Percentiles rank a stretch among this genome's conserved stretches.
These are phyloP conservation scores for Archilochus colubris DNA, from an alignment of 2,113 vertebrate species.

Conservation along the genomic window DNA sequence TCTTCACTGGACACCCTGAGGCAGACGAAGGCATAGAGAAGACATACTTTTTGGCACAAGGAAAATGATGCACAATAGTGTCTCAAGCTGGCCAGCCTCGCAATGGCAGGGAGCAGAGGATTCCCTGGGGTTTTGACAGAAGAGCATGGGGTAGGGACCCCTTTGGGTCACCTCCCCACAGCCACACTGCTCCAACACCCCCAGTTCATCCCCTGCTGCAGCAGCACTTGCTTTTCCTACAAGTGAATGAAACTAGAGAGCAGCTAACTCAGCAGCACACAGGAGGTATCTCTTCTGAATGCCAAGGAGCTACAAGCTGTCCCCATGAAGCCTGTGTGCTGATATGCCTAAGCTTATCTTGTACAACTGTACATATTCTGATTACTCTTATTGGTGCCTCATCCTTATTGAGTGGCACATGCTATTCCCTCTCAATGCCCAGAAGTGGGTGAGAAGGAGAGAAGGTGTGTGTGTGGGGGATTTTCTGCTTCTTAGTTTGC, in stretches of 20 bases:
- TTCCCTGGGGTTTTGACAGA: neutral
- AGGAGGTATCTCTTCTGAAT: neutral
- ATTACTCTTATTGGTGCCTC: neutral
- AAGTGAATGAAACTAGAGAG: neutral
- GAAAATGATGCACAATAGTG: neutral
- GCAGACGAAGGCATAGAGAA: neutral
- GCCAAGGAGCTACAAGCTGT: neutral
- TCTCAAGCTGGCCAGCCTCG: neutral
- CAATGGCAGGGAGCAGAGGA: rapidly evolving
- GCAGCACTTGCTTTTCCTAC: neutral
- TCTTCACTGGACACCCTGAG: neutral
- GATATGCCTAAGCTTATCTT: neutral
- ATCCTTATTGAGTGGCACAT: neutral
- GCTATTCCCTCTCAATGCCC: neutral
- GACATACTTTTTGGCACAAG: neutral
- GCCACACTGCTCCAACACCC: rapidly evolving
- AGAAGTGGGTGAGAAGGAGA: neutral
- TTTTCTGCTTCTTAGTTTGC: neutral
- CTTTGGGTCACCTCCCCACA: rapidly evolving
- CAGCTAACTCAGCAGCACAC: rapidly evolving
- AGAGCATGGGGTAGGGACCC: rapidly evolving
- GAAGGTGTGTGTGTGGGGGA: neutral
- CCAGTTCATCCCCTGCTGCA: neutral
- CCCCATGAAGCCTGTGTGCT: neutral
- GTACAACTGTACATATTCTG: neutral